Conservation (phyloP, 2,797 vertebrate species). For the Pachyuromys duprasi region DNA sequence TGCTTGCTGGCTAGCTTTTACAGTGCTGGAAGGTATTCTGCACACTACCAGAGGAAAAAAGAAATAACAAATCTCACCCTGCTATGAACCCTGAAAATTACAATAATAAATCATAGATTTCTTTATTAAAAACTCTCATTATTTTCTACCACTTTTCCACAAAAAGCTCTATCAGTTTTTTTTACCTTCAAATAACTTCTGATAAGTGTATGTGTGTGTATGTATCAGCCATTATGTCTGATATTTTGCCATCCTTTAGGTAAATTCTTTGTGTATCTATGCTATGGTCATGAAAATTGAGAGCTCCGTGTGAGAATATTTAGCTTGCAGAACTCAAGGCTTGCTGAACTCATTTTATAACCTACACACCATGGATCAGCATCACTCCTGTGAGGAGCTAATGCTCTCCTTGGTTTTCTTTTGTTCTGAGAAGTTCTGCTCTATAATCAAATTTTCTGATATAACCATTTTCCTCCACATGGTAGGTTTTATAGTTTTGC, state of each 20-base stretch:
- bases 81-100: not conserved
- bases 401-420: not conserved
- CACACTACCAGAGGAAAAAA: not conserved
- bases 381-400: not conserved
- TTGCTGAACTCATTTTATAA: not conserved
- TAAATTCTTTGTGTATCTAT: not conserved
- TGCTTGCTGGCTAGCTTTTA: not conserved
- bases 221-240: not conserved
- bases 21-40: not conserved
- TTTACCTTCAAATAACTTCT: not conserved
- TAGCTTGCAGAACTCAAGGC: constrained; percentile 16
- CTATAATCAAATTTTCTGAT: constrained; percentile 40
- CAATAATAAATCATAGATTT: not conserved
- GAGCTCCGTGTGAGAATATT: not conserved
- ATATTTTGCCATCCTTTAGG: not conserved
- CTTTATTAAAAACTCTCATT: not conserved
- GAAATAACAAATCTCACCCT: not conserved
- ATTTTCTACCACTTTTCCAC: constrained; percentile 6
- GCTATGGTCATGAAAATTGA: not conserved
- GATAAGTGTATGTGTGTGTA: not conserved
- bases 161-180: not conserved
- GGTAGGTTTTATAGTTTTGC: not conserved
- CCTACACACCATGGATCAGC: not conserved
- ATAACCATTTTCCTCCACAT: not conserved
- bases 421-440: not conserved